phyloP scores from a whole-genome alignment of 53 echinoderm and acorn worm species.

The Astropecten irregularis region DNA sequence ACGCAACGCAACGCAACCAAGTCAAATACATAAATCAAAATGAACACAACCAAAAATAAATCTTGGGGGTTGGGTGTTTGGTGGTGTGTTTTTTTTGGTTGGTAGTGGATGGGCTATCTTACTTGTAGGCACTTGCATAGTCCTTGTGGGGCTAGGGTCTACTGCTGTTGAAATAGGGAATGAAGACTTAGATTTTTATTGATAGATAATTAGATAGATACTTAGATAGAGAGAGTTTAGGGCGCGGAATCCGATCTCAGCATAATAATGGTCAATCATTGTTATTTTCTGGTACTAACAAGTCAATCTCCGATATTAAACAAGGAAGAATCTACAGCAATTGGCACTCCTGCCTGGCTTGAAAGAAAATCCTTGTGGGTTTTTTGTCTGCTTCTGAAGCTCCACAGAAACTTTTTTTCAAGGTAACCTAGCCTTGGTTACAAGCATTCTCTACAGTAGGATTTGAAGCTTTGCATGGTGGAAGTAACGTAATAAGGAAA shows the following conservation, averaged over 20 bases:
- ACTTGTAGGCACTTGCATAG: constrained; percentile 32
- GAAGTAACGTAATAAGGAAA: too few relatives aligned
- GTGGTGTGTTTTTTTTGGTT: not conserved
- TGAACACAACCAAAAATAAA: constrained; percentile 4
- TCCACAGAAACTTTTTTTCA: too few relatives aligned
- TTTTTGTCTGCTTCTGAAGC: too few relatives aligned
- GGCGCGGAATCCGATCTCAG: not conserved
- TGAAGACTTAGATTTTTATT: constrained; percentile 32
- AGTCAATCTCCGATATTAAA: too few relatives aligned
- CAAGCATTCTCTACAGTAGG: too few relatives aligned
- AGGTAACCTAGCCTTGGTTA: too few relatives aligned
- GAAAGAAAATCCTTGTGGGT: too few relatives aligned
- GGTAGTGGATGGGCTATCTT: constrained; percentile 9
- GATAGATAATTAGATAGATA: constrained; percentile 5
- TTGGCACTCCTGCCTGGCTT: too few relatives aligned
- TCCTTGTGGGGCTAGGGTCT: constrained; percentile 55
- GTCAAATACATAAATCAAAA: constrained; percentile 9
- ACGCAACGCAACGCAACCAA: constrained; percentile 30
- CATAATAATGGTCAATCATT: too few relatives aligned
- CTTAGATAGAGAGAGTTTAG: not conserved
- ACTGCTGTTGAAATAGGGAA: constrained; percentile 43
- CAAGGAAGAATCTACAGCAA: too few relatives aligned
- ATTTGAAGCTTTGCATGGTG: too few relatives aligned
- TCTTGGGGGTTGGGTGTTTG: not conserved
- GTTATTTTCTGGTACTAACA: too few relatives aligned